Conservation (phyloP, 2,113 vertebrate genomes). For the Equus przewalskii region DNA sequence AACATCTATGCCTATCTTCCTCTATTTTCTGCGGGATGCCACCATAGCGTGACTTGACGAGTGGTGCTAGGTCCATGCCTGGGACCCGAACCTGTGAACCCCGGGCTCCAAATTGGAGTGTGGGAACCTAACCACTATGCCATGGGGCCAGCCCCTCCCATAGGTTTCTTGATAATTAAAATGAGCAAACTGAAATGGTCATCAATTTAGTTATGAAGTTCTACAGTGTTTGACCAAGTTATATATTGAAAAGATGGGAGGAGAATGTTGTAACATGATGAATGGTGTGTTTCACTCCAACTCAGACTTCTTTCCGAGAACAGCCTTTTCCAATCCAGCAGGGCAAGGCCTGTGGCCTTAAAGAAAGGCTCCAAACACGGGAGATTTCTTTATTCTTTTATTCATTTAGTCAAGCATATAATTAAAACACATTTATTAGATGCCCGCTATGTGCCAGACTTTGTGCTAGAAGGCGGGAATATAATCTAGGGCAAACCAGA, state of each 20-base stretch:
- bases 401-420: not conserved
- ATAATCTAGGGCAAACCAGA: not conserved
- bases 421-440: not conserved
- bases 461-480: not conserved
- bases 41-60: too few species aligned
- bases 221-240: not conserved
- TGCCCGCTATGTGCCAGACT: not conserved
- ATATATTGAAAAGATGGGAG: not conserved
- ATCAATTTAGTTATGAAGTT: not conserved
- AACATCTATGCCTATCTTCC: too few species aligned
- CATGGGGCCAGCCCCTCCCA: too few species aligned
- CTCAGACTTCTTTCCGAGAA: not conserved
- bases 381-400: not conserved
- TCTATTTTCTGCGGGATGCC: too few species aligned
- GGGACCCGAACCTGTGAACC: too few species aligned
- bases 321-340: not conserved
- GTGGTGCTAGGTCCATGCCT: too few species aligned
- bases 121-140: too few species aligned
- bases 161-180: conserved; percentile 32
- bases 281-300: not conserved
- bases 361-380: not conserved
- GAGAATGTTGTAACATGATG: not conserved
- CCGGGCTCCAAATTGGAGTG: too few species aligned
- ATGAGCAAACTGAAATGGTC: conserved; percentile 8
- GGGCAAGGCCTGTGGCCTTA: not conserved